Evolutionary conservation across 1,140 invertebrate genomes (phyloP), one percentile per base, ranked within the genome.

Genomic region (Heliothis subflexa): DNA sequence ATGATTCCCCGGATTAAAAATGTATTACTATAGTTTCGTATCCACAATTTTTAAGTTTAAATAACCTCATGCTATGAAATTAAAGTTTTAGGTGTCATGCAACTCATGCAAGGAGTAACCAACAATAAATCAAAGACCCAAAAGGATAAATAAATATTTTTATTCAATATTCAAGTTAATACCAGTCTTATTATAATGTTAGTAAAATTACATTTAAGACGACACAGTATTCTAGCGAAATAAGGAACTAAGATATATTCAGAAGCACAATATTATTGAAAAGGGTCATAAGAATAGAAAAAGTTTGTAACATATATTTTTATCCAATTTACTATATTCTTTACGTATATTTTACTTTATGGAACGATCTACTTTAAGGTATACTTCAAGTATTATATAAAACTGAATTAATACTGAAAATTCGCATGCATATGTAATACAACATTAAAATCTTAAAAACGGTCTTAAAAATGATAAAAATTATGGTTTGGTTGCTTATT

Each of bases 91-190:
- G 78, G 68, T 55, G 7, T 55, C 80, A 83, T 84, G 86, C 83
- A 81, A 21, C 13, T 59, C 76, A 83, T 87, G 81, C 82, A 83
- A 82, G 79, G 66, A 83, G 52, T 78, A 77, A 61, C 55, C 55
- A 80, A 86, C 82, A 79, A 84, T 81, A 88, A 91, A 92, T 85
- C 85, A 89, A 91, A 91, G 82, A 90, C 85, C 73, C 73, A 83
- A 55, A 83, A 85, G 73, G 80, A 81, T 86, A 85, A 88, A 91
- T 86, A 88, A 77, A 91, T 89, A 89, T 78, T 87, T 91, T 91
- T 91, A 91, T 90, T 90, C 78, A 85, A 81, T 81, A 81, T 78
- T 78, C 64, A 81, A 79, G 79, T 85, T 88, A 85, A 79, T 83
- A 81, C 76, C 82, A 86, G 82, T 85, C 87, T 88, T 85, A 87